Percentiles rank a stretch among this genome's conserved stretches.
Conservation (phyloP, 2,113 vertebrate genomes). For the Psammodynastes pulverulentus region DNA sequence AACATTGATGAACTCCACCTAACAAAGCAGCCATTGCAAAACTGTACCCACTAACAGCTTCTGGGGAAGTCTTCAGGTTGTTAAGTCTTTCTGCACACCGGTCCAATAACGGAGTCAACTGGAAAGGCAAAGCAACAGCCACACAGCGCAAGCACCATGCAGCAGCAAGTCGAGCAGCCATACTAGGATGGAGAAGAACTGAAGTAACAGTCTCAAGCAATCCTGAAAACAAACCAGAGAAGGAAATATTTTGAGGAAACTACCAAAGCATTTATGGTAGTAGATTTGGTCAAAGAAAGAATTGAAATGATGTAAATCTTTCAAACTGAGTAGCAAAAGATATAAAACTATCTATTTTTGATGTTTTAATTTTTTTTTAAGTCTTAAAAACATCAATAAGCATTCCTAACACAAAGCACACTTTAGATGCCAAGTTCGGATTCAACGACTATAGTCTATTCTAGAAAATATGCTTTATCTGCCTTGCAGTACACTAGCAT, state of each 20-base stretch:
- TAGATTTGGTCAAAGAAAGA: not conserved
- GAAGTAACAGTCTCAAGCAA: slow-evolving; percentile 94
- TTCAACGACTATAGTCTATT: not conserved
- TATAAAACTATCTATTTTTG: not conserved
- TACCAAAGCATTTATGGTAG: not conserved
- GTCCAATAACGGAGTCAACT: slow-evolving; percentile 91
- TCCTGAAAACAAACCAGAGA: slow-evolving; percentile 67
- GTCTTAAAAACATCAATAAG: not conserved
- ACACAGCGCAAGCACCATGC: slow-evolving; percentile 96
- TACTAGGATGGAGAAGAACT: slow-evolving; percentile 95
- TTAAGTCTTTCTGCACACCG: slow-evolving; percentile 94
- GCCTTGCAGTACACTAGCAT: not conserved
- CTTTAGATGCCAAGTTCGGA: not conserved
- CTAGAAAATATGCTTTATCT: not conserved
- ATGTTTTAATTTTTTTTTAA: not conserved
- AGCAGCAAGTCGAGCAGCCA: slow-evolving; percentile 93
- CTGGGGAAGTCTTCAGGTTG: slow-evolving; percentile 93
- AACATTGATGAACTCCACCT: slow-evolving; percentile 95
- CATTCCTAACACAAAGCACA: not conserved
- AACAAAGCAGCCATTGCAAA: slow-evolving; percentile 96
- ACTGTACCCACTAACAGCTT: slow-evolving; percentile 98
- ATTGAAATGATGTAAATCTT: not conserved
- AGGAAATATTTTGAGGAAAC: not conserved
- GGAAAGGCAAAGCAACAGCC: slow-evolving; percentile 91
- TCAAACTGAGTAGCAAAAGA: not conserved